Conservation (phyloP, 2,797 vertebrate species). For the Mico argentatus region DNA sequence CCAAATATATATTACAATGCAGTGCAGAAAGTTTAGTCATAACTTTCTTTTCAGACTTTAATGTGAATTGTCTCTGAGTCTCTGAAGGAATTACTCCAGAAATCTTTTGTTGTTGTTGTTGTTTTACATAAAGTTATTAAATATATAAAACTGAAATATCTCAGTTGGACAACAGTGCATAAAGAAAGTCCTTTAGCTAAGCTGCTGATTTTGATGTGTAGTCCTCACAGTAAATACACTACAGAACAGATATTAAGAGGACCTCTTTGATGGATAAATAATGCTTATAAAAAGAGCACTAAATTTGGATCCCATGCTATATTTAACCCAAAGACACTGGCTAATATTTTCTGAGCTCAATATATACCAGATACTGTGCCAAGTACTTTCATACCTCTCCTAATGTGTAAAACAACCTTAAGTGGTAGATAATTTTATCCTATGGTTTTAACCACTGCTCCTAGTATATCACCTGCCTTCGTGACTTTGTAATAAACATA, state of each 20-base stretch:
- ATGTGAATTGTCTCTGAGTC: neutral
- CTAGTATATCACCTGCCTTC: neutral
- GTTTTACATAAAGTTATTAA: neutral
- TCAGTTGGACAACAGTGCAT: neutral
- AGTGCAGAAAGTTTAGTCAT: neutral
- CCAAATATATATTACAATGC: neutral
- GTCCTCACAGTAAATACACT: neutral
- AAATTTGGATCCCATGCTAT: neutral
- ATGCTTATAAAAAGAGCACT: neutral
- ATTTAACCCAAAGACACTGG: neutral
- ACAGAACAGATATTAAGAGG: neutral
- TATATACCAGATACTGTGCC: neutral
- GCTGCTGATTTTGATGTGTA: neutral
- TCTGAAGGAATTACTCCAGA: neutral
- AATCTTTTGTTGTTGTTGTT: neutral
- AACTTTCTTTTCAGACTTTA: neutral
- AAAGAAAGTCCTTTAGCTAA: neutral
- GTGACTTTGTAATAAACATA: neutral
- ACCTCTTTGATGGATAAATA: neutral
- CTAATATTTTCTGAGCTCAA: neutral
- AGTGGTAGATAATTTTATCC: neutral
- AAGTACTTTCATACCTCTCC: neutral
- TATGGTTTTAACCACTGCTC: neutral
- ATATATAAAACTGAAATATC: neutral
- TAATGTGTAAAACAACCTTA: neutral